phyloP scores from a whole-genome alignment of 2,113 vertebrate genomes.

The Hucho hucho region DNA sequence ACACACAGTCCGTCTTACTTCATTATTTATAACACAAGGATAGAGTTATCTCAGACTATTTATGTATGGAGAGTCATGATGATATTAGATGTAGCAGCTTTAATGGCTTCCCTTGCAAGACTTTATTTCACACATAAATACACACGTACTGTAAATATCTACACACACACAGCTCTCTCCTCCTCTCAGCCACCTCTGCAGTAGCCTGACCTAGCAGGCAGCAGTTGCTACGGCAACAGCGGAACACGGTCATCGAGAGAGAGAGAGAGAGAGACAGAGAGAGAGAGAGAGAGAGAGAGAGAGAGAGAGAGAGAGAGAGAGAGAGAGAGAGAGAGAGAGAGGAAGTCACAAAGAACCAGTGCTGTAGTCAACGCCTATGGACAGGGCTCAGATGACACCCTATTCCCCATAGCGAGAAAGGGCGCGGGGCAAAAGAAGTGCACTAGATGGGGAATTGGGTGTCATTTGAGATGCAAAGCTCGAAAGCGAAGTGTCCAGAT shows the following conservation, averaged over 20 bases:
- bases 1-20: no score
- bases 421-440: no score
- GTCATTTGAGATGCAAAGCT: not conserved
- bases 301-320: not conserved
- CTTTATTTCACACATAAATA: not conserved
- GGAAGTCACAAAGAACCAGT: constrained; percentile 17
- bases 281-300: not conserved
- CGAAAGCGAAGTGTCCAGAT: not conserved
- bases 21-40: no score
- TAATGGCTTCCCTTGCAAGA: no score
- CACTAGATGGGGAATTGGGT: no score
- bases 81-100: no score
- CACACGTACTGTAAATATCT: not conserved
- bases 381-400: no score
- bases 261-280: not conserved
- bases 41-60: no score
- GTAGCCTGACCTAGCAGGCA: constrained; percentile 65
- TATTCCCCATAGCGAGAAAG: no score
- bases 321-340: not conserved
- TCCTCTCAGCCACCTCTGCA: constrained; percentile 58
- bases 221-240: constrained; percentile 72
- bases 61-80: no score
- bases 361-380: constrained; percentile 52
- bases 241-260: constrained; percentile 49
- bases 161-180: constrained; percentile 13